Evolutionary conservation across 2,888 invertebrate genomes (phyloP).

Genomic region (Perdita meconis): DNA sequence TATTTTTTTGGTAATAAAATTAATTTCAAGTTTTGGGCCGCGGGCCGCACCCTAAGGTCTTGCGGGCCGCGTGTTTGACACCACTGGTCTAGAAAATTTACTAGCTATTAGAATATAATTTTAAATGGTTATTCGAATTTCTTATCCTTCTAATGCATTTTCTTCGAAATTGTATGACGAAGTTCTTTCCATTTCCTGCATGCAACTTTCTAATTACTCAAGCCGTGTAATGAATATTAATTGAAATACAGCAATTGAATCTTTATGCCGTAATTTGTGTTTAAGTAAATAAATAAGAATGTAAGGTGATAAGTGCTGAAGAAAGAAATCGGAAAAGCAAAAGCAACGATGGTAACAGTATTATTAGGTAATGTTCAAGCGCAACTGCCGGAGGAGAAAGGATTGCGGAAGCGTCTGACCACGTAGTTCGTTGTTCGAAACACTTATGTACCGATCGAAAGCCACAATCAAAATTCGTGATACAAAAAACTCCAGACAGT

Average conservation of each 20-base stretch:
- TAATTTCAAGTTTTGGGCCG: no score
- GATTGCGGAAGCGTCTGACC: conserved; percentile 31
- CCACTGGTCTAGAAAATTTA: not conserved
- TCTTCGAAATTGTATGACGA: not conserved
- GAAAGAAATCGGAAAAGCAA: not conserved
- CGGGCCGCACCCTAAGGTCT: no score
- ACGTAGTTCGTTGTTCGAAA: not conserved
- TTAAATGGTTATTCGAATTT: not conserved
- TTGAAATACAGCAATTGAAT: not conserved
- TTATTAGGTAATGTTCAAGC: conserved; percentile 26
- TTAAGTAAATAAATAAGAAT: not conserved
- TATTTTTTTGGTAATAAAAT: no score
- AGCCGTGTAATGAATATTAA: not conserved
- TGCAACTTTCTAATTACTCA: conserved; percentile 11
- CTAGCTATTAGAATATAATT: not conserved
- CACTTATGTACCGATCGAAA: not conserved
- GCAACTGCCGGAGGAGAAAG: conserved; percentile 26
- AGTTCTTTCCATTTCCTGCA: not conserved
- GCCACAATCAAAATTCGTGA: not conserved
- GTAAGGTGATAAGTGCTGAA: not conserved
- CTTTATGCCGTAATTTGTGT: not conserved
- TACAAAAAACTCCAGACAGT: no score
- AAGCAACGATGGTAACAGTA: not conserved
- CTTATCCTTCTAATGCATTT: not conserved
- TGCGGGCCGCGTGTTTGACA: no score